Base-by-base conservation (phyloP, 2,888 invertebrate genomes). In the Cataglyphis rosenhaueri region DNA sequence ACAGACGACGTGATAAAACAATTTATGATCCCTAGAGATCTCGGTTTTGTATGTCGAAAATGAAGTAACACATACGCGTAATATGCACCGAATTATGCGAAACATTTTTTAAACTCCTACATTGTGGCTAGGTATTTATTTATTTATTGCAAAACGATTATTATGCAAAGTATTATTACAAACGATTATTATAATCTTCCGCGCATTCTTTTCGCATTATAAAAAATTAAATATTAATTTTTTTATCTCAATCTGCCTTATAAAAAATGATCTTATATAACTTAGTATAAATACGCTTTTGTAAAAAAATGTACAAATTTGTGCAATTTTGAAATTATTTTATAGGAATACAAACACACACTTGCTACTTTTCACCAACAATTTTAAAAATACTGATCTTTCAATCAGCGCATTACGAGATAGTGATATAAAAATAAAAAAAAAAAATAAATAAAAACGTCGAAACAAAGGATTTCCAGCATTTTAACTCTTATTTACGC, bases 1-100 rank as follows among this genome's bases (percentile, higher is more conserved):
- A 99, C 98, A 0, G 98, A 99, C 91, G 98, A 98, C 62, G 95
- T 97, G 38, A 96, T 99, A 78, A 96, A 96, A 88, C 95, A 97
- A 90, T 99, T 97, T 95, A 99, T 99, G 97, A 96, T 96, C 85
- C 97, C 98, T 52, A 95, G 99, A 90, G 97, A 97, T 92, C 95
- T 98, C 68, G 96, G 96, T 90, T 96, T 96, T 91, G 52, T 71
- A 81, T 29, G 29, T 84, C 82, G 83, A 91, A 87, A 85, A 65
- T 62, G 52, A 86, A 86, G 76, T 87, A 91, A 32, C 9, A 44
- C 18, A 25, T n/a, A 32, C 41, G 38, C 8, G 3, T 65, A 29
- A 10, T 57, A 38, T 8, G 59, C 55, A 5, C 44, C 73, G 57
- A 65, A 44, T 68, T 73, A 82, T 32, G 83, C 85, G 57, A 81